Conservation (phyloP, 2,797 vertebrate genomes). For the Allobates femoralis region DNA sequence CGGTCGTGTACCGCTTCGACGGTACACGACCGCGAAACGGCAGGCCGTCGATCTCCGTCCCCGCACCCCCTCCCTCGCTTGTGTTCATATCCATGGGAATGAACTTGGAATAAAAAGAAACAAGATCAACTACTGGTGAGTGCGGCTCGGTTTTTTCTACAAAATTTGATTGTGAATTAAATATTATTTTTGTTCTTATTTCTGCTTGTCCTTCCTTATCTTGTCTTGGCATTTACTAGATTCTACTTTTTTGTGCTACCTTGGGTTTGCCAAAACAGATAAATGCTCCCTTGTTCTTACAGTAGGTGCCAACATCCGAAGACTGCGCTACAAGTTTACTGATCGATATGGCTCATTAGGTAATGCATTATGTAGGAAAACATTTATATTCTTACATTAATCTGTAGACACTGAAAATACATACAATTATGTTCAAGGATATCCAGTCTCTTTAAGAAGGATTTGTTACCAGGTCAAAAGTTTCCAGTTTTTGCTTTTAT, state of each 20-base stretch:
- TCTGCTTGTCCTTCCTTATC: background rate
- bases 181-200: background rate
- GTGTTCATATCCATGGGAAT: no score
- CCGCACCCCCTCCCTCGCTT: no score
- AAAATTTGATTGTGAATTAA: no score
- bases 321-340: background rate
- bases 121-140: no score
- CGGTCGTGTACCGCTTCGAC: no score
- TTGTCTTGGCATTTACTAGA: background rate
- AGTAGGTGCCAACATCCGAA: background rate
- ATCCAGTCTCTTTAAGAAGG: no score
- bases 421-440: background rate
- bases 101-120: no score
- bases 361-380: background rate
- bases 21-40: no score
- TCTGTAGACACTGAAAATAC: background rate
- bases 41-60: no score
- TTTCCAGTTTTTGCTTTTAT: no score
- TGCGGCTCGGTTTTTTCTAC: no score
- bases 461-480: no score
- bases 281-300: slow-evolving; percentile 4
- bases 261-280: background rate
- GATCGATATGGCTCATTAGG: background rate
- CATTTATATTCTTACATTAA: background rate
- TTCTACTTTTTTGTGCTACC: background rate